Evolutionary conservation across 2,113 vertebrate species (phyloP).

Genomic region (Trichomycterus rosablanca): DNA sequence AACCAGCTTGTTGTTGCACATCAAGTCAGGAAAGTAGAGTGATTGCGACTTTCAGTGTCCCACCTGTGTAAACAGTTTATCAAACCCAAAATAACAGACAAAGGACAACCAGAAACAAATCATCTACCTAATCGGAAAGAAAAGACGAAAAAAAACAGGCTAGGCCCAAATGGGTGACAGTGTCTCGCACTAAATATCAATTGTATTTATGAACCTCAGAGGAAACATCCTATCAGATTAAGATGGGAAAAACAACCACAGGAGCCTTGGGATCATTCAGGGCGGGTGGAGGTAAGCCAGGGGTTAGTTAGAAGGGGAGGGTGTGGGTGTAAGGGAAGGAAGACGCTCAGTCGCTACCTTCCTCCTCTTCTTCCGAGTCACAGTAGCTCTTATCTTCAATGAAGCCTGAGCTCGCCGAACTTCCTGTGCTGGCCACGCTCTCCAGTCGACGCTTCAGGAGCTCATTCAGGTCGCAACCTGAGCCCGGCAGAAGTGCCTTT

Average conservation of each 20-base stretch:
- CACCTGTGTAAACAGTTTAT: constrained; percentile 74
- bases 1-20: no score
- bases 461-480: constrained; percentile 78
- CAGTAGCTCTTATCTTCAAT: constrained; percentile 95
- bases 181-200: constrained; percentile 53
- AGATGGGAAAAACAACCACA: constrained; percentile 58
- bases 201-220: constrained; percentile 60
- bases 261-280: constrained; percentile 44
- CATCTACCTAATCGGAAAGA: constrained; percentile 50
- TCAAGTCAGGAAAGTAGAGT: no score
- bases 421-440: constrained; percentile 89
- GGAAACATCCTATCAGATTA: constrained; percentile 63
- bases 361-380: constrained; percentile 90
- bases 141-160: constrained; percentile 55
- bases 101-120: constrained; percentile 44
- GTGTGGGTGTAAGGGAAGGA: constrained; percentile 43
- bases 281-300: constrained; percentile 46
- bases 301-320: not conserved
- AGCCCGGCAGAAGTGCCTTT: constrained; percentile 69
- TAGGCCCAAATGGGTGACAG: constrained; percentile 58
- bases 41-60: constrained; percentile 51
- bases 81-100: constrained; percentile 64
- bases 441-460: constrained; percentile 86
- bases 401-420: constrained; percentile 89
- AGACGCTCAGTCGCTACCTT: constrained; percentile 73